Evolutionary conservation across 1,140 invertebrate genomes (phyloP).

Genomic region (Panagrolaimus sp.): DNA sequence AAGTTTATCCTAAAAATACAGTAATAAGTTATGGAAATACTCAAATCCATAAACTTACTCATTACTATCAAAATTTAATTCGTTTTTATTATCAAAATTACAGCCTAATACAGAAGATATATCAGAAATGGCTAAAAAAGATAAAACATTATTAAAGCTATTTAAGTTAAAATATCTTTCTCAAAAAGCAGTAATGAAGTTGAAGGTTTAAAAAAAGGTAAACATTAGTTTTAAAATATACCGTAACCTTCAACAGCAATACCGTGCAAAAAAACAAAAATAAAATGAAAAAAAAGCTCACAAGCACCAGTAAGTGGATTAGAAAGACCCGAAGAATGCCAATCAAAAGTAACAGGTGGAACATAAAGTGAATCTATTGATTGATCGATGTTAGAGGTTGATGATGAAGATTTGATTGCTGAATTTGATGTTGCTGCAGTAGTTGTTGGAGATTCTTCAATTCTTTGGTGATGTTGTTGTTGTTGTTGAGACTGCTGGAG

Average conservation of each 20-base stretch:
- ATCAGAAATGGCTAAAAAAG: constrained; percentile 16
- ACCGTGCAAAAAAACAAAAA: constrained; percentile 19
- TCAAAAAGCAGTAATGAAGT: constrained; percentile 26
- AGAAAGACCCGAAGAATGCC: constrained; percentile 26
- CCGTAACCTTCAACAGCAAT: constrained; percentile 11
- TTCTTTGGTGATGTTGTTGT: neutral
- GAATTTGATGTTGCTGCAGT: neutral
- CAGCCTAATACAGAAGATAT: neutral
- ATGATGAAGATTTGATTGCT: neutral
- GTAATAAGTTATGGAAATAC: neutral
- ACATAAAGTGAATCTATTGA: constrained; percentile 28
- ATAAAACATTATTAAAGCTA: neutral
- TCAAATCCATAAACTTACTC: constrained; percentile 9
- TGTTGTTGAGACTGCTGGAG: neutral
- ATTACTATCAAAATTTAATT: constrained; percentile 11
- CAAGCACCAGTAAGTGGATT: constrained; percentile 37
- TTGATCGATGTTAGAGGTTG: neutral
- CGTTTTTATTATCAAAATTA: neutral
- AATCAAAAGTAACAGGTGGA: constrained; percentile 35
- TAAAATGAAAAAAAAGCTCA: constrained; percentile 24
- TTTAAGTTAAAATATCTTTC: constrained; percentile 19
- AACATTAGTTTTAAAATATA: constrained; percentile 16
- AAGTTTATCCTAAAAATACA: constrained; percentile 17
- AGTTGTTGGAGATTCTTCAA: neutral
- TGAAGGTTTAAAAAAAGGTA: constrained; percentile 30